Percentiles rank a stretch among this genome's conserved stretches.
phyloP scores from a whole-genome alignment of 92 coral and sea anemone genomes.

The Parazoanthus atlanticus region DNA sequence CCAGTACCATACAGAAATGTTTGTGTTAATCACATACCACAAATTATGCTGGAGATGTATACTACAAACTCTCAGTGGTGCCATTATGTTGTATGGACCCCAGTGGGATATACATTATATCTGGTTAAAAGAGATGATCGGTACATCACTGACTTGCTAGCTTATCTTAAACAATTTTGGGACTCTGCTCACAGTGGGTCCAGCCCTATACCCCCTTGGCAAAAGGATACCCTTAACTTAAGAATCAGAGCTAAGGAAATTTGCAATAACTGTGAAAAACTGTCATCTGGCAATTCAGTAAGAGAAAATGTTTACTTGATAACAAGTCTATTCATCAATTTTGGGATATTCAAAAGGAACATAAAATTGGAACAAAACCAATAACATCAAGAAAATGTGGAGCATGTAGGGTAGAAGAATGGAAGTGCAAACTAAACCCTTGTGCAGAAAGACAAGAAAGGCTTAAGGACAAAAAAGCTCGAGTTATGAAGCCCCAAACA shows the following conservation, averaged over 20 bases:
- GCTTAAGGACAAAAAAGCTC: not conserved
- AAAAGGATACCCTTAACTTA: conserved; percentile 49
- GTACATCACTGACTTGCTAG: conserved; percentile 30
- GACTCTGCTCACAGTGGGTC: conserved; percentile 9
- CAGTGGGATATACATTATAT: conserved; percentile 51
- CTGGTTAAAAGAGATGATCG: conserved; percentile 57
- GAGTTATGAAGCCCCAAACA: conserved; percentile 21
- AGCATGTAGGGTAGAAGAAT: conserved; percentile 52
- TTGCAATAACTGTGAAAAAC: conserved; percentile 14
- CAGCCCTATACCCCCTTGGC: conserved; percentile 46
- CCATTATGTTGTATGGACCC: conserved; percentile 67
- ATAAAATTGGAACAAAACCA: not conserved
- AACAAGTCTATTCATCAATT: conserved; percentile 10
- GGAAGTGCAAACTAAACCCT: conserved; percentile 55
- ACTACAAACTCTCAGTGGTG: conserved; percentile 38
- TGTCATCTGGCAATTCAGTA: conserved; percentile 17
- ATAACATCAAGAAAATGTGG: conserved; percentile 31
- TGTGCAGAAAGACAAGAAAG: conserved; percentile 38
- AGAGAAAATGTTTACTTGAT: conserved; percentile 7
- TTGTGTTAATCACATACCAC: conserved; percentile 57
- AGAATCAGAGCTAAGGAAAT: conserved; percentile 38
- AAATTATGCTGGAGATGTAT: conserved; percentile 59
- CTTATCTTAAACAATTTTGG: conserved; percentile 52
- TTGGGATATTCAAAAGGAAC: not conserved
- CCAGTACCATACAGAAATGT: conserved; percentile 52